Evolutionary conservation across 2,888 invertebrate species (phyloP).

Genomic region (Scrobipalpa costella): DNA sequence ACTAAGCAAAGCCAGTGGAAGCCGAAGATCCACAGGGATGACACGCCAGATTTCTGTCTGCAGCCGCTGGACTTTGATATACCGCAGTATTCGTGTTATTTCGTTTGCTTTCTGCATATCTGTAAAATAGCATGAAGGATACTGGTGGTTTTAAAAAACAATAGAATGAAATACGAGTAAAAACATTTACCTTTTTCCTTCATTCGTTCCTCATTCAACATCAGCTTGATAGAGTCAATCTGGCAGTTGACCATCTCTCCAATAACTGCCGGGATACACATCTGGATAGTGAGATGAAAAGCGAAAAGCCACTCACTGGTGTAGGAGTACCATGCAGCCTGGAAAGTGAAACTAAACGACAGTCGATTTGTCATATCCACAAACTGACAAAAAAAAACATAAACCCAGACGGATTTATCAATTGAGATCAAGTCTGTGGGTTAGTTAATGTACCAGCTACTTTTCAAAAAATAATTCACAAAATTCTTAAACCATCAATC

Average conservation of each 20-base stretch:
- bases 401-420: too few species aligned
- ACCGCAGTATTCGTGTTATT: conserved; percentile 4
- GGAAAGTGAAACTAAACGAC: background rate
- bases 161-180: too few species aligned
- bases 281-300: conserved; percentile 14
- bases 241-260: conserved; percentile 17
- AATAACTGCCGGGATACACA: conserved; percentile 17
- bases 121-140: background rate
- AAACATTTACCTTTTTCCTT: conserved; percentile 14
- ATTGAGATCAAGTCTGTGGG: too few species aligned
- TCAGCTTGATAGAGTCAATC: conserved; percentile 8
- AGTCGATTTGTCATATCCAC: too few species aligned
- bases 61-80: conserved; percentile 13
- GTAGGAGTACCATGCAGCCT: conserved; percentile 19
- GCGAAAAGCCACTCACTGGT: conserved; percentile 15
- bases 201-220: conserved; percentile 6
- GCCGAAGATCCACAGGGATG: conserved; percentile 1
- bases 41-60: conserved; percentile 13
- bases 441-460: too few species aligned
- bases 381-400: too few species aligned
- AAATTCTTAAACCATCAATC: too few species aligned
- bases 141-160: too few species aligned
- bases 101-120: background rate
- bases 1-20: conserved; percentile 9
- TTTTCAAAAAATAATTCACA: too few species aligned